A percentile compares a stretch with the other conserved stretches of the same genome.
Evolutionary conservation across 2,113 vertebrate species (phyloP).

Genomic region (Onychorhynchus coronatus): DNA sequence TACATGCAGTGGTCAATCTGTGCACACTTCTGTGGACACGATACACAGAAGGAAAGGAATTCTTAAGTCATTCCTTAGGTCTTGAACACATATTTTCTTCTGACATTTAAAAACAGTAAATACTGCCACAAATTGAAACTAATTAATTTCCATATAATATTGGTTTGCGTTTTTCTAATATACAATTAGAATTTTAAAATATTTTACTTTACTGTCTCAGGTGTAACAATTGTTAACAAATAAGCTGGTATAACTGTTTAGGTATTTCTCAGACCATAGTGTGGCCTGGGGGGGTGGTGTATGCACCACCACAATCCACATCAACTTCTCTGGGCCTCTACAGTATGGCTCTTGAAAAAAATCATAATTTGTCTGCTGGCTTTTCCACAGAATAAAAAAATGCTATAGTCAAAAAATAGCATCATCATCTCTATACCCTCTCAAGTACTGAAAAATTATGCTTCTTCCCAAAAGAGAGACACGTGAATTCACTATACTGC

Average conservation of each 20-base stretch:
- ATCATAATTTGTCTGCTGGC: neutral
- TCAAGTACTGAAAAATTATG: neutral
- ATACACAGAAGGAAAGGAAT: accelerated
- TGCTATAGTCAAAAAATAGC: neutral
- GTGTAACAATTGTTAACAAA: neutral
- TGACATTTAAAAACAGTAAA: neutral
- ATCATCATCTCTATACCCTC: neutral
- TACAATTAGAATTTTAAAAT: accelerated
- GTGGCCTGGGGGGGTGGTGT: neutral
- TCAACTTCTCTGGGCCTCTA: neutral
- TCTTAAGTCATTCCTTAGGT: neutral
- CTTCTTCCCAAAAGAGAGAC: neutral
- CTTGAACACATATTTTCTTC: neutral
- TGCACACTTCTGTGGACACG: neutral
- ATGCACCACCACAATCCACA: neutral
- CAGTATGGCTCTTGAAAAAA: neutral
- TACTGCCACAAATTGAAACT: neutral
- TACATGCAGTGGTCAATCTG: neutral
- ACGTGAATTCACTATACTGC: neutral
- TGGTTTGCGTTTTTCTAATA: neutral
- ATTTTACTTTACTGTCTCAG: neutral
- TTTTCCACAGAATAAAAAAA: neutral
- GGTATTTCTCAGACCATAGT: neutral
- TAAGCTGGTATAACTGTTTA: neutral
- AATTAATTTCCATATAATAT: neutral